phyloP scores from a whole-genome alignment of 2,888 invertebrate genomes.

The Drosophila ochracea region DNA sequence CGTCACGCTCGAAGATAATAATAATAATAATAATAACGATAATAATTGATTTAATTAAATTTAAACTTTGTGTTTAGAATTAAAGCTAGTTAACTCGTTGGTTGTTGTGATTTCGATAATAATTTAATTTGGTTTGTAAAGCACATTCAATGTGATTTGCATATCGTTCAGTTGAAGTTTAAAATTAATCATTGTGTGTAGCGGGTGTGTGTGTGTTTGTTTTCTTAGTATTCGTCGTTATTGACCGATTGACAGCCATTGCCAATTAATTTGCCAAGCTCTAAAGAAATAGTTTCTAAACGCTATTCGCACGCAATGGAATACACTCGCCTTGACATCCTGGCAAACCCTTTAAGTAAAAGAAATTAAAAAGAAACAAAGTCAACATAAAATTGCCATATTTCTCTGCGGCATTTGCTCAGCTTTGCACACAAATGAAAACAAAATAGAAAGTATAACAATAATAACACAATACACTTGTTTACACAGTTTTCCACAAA shows the following conservation, averaged over 20 bases:
- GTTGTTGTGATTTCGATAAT: conserved; percentile 20
- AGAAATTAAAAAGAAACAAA: conserved; percentile 77
- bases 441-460: conserved; percentile 25
- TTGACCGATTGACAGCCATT: conserved; percentile 32
- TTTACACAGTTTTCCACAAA: conserved; percentile 30
- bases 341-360: conserved; percentile 85
- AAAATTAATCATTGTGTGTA: conserved; percentile 15
- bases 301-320: conserved; percentile 87
- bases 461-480: conserved; percentile 29
- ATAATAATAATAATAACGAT: conserved; percentile 21
- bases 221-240: conserved; percentile 30
- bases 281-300: conserved; percentile 82
- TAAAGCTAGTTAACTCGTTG: conserved; percentile 54
- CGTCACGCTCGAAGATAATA: conserved; percentile 56
- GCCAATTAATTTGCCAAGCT: conserved; percentile 44
- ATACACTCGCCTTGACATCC: conserved; percentile 88
- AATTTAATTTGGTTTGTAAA: conserved; percentile 20
- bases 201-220: conserved; percentile 18
- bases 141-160: conserved; percentile 44
- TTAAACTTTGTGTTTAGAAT: conserved; percentile 50
- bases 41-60: conserved; percentile 46
- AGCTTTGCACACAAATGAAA: conserved; percentile 31
- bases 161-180: conserved; percentile 36
- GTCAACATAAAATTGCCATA: conserved; percentile 71
- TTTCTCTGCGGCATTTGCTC: conserved; percentile 36